Evolutionary conservation across 2,113 vertebrate species (phyloP), one percentile per base, ranked within the genome.

Genomic region (Oryzias melastigma): DNA sequence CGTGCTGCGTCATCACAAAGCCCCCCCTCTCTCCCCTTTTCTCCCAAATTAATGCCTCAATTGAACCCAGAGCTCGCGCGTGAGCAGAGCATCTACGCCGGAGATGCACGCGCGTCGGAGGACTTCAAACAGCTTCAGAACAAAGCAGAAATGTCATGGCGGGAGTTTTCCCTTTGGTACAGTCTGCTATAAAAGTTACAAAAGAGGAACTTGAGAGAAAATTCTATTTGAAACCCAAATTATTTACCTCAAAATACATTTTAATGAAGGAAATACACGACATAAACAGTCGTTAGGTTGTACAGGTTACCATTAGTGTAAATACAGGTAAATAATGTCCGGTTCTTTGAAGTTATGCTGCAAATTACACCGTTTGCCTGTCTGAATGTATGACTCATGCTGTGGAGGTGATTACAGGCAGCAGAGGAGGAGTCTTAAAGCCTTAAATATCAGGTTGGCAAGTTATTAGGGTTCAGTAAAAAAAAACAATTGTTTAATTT

Each of bases 1-100:
- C 45, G 49, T 48, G 85, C 87, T 90, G 87, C 90, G 90, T 90
- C 89, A 90, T 77, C 82, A 85, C 43, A 82, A 77, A 60, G 13
- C 13, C 63, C 42, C 60, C 48, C 25, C 25, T 5, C 25, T 5
- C 25, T 27, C 25, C n/a, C n/a, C 5, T 5, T 27, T 25, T 22
- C 54, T 62, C 40, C 47, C 22, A 3, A 18, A 20, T 44, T 55
- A 58, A 46, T 76, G 51, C 52, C 71, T 70, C 45, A 46, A 50
- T 57, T 58, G 51, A 71, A 73, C 60, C 62, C 52, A 7, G 27
- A 52, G 52, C 16, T 53, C 1, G 29, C 8, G 29, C 29, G 29
- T 35, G 29, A 35, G 29, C 29, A 35, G 1, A 35, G 29, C 29
- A 35, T 35, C 29, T 10, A 35, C 29, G 29, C 6, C 6, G 25